Percentiles rank a stretch among this genome's conserved stretches.
Evolutionary conservation across 2,797 vertebrate species (phyloP).

Genomic region (Gymnopithys bicolor): DNA sequence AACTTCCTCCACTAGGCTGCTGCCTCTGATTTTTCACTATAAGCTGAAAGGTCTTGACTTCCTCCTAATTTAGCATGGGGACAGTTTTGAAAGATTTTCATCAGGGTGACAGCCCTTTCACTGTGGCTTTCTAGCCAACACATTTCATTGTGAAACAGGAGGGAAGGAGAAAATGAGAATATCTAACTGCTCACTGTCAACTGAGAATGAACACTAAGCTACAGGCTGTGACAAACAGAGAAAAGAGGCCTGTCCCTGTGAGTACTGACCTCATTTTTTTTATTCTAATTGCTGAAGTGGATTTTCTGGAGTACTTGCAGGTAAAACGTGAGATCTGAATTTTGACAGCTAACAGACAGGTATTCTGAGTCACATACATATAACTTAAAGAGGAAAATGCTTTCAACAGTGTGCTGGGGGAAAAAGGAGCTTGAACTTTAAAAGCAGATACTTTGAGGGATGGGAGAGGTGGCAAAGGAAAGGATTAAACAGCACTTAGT

Average conservation of each 20-base stretch:
- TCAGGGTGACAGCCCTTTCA: background rate
- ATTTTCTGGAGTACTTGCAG: background rate
- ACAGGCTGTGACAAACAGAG: background rate
- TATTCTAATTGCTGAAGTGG: background rate
- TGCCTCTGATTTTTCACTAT: background rate
- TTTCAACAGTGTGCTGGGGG: background rate
- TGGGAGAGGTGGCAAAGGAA: background rate
- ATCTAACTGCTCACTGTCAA: background rate
- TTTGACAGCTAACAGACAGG: background rate
- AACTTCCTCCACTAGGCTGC: background rate
- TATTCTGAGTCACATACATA: background rate
- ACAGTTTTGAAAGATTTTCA: background rate
- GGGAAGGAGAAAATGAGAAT: background rate
- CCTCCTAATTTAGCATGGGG: background rate
- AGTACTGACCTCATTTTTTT: background rate
- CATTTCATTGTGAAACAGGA: background rate
- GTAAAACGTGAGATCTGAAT: background rate
- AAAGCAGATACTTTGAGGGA: background rate
- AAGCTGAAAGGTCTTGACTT: background rate
- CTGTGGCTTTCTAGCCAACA: background rate
- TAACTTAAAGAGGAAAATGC: background rate
- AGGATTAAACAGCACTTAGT: background rate
- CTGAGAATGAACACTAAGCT: background rate
- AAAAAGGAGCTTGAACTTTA: background rate
- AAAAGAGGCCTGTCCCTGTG: background rate